These are phyloP conservation scores for Heliconius sara DNA, from an alignment of 2,888 invertebrate genomes.

Conservation along the genomic window DNA sequence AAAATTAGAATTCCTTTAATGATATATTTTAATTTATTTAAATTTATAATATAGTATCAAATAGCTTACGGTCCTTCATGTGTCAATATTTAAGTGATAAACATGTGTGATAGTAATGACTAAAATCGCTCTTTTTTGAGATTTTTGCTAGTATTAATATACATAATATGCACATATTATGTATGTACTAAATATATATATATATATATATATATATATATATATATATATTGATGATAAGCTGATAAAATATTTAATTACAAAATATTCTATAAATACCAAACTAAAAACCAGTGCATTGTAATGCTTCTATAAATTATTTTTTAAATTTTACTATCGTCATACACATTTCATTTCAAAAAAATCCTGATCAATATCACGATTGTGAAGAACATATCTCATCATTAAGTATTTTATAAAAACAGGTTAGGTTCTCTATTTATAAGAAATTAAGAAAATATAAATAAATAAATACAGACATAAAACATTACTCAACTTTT, in stretches of 20 bases:
- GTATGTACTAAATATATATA: neutral
- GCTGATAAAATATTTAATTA: neutral
- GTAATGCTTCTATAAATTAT: too few species aligned
- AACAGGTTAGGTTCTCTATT: too few species aligned
- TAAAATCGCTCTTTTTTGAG: neutral
- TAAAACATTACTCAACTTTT: neutral
- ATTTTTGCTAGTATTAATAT: neutral
- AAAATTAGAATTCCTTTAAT: conserved; percentile 20
- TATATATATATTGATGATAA: neutral
- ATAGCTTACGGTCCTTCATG: conserved; percentile 7
- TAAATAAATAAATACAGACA: neutral
- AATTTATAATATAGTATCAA: conserved; percentile 16
- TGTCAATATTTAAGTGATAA: conserved; percentile 17
- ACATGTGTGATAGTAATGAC: neutral
- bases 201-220: neutral
- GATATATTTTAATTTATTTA: conserved; percentile 26
- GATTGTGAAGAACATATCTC: too few species aligned
- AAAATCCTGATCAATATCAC: too few species aligned
- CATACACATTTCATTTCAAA: too few species aligned
- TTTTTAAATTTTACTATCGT: too few species aligned
- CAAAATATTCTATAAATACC: too few species aligned
- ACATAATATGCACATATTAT: too few species aligned
- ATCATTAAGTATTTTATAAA: too few species aligned
- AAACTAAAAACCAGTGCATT: too few species aligned
- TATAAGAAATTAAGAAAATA: neutral